phyloP scores from a whole-genome alignment of 2,888 invertebrate genomes.

The Harpagoxenus sublaevis region DNA sequence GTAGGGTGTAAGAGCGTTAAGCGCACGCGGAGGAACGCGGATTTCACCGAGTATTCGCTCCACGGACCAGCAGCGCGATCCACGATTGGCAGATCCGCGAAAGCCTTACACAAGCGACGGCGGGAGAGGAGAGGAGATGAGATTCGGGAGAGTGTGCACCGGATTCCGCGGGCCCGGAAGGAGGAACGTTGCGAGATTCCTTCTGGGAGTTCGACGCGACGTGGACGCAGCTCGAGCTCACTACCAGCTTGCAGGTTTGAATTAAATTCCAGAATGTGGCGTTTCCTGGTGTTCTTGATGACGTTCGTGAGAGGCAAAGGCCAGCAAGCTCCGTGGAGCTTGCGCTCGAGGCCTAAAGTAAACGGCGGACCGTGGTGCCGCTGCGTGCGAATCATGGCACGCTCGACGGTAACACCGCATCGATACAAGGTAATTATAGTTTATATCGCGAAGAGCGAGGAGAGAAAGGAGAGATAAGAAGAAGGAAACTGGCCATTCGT shows the following conservation, averaged over 20 bases:
- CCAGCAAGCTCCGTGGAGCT: slow-evolving; percentile 50
- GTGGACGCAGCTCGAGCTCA: slow-evolving; percentile 20
- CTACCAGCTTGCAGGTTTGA: slow-evolving; percentile 20
- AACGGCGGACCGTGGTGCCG: slow-evolving; percentile 27
- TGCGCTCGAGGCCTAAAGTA: slow-evolving; percentile 50
- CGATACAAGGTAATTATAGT: slow-evolving; percentile 55
- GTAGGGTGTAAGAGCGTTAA: slow-evolving; percentile 44
- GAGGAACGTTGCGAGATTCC: slow-evolving; percentile 4
- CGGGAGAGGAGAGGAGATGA: not conserved
- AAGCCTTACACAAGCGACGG: slow-evolving; percentile 55
- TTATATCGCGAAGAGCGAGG: slow-evolving; percentile 18
- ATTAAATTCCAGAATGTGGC: slow-evolving; percentile 3
- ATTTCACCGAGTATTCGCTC: slow-evolving; percentile 51
- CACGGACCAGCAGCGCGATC: slow-evolving; percentile 51
- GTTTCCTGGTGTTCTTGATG: not conserved
- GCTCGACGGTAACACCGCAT: slow-evolving; percentile 41
- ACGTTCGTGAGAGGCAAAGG: slow-evolving; percentile 34
- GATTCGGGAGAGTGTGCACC: not conserved
- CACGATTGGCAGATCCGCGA: slow-evolving; percentile 59
- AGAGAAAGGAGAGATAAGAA: slow-evolving; percentile 11
- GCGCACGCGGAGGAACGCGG: slow-evolving; percentile 45
- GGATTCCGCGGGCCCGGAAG: not conserved
- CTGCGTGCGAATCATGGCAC: slow-evolving; percentile 33
- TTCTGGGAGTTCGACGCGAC: slow-evolving; percentile 11
- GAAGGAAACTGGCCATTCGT: slow-evolving; percentile 77